A percentile compares a stretch with the other conserved stretches of the same genome.
These are phyloP conservation scores for Prunella himalayana DNA, from an alignment of 2,113 vertebrate genomes.

Conservation along the genomic window DNA sequence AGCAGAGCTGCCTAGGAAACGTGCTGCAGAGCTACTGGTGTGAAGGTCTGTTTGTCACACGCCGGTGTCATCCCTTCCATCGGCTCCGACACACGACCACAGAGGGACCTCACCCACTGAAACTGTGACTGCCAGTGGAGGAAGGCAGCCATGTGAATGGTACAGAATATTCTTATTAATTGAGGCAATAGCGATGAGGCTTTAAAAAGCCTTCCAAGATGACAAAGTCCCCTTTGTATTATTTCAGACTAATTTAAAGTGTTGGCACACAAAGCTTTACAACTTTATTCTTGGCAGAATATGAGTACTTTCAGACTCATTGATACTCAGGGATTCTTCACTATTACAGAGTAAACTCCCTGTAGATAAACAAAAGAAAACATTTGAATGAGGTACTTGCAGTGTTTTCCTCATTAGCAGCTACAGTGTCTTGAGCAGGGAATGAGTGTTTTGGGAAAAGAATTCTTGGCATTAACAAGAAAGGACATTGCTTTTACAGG, in stretches of 20 bases:
- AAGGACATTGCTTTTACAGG: constrained; percentile 71
- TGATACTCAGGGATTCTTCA: constrained; percentile 64
- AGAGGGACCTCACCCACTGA: neutral
- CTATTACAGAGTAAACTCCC: constrained; percentile 59
- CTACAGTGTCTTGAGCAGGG: constrained; percentile 63
- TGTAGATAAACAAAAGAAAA: constrained; percentile 71
- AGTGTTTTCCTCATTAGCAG: constrained; percentile 71
- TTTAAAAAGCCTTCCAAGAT: constrained; percentile 55
- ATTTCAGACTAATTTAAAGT: constrained; percentile 70
- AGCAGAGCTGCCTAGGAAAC: constrained; percentile 17
- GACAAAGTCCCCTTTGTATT: constrained; percentile 58
- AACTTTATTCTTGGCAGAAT: constrained; percentile 71
- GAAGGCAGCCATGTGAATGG: constrained; percentile 11
- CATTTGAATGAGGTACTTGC: constrained; percentile 60
- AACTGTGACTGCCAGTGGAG: neutral
- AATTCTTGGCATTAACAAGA: constrained; percentile 69
- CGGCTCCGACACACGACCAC: neutral
- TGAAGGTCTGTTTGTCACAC: neutral
- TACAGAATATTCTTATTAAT: constrained; percentile 48
- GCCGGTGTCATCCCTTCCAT: neutral
- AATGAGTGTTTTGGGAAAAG: constrained; percentile 67
- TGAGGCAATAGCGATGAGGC: constrained; percentile 41
- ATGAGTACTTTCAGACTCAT: constrained; percentile 63
- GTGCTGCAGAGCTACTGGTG: neutral
- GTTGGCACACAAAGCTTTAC: constrained; percentile 60